Evolutionary conservation across 2,888 invertebrate genomes (phyloP).

Genomic region (Reticulitermes lucifugus): DNA sequence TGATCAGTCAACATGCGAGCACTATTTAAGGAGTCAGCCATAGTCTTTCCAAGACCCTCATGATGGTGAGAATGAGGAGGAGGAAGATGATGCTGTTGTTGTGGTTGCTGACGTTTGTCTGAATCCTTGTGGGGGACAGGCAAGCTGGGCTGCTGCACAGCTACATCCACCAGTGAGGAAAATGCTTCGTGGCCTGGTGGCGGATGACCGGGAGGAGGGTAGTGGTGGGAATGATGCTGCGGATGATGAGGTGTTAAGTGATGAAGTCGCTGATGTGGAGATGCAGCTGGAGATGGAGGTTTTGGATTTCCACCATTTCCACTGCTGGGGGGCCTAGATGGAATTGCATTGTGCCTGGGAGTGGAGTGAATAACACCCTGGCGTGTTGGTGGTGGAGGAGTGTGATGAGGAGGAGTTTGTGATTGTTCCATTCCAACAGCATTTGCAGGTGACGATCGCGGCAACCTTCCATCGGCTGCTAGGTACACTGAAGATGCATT

Average conservation of each 20-base stretch:
- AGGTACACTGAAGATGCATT: slow-evolving; percentile 50
- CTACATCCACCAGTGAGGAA: slow-evolving; percentile 89
- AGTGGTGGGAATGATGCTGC: slow-evolving; percentile 66
- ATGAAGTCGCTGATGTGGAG: slow-evolving; percentile 49
- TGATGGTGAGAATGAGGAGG: slow-evolving; percentile 57
- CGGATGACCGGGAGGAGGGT: slow-evolving; percentile 55
- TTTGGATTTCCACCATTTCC: slow-evolving; percentile 54
- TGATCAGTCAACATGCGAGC: slow-evolving; percentile 40
- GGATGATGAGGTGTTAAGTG: slow-evolving; percentile 63
- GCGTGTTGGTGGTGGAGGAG: slow-evolving; percentile 65
- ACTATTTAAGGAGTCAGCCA: slow-evolving; percentile 60
- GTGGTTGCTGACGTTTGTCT: slow-evolving; percentile 56
- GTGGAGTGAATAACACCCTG: slow-evolving; percentile 79
- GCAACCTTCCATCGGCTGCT: slow-evolving; percentile 46
- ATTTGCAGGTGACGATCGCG: slow-evolving; percentile 47
- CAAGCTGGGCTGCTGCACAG: slow-evolving; percentile 89
- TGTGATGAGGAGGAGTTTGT: slow-evolving; percentile 56
- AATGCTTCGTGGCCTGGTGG: slow-evolving; percentile 83
- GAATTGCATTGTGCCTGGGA: slow-evolving; percentile 72
- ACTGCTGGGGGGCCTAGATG: slow-evolving; percentile 55
- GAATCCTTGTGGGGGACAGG: slow-evolving; percentile 75
- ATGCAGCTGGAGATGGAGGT: slow-evolving; percentile 51
- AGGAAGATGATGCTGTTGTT: slow-evolving; percentile 51
- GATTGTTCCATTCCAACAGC: slow-evolving; percentile 54
- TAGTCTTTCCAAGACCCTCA: slow-evolving; percentile 70